Evolutionary conservation across 1,140 invertebrate genomes (phyloP), one percentile per base, ranked within the genome.

Genomic region (Drosophila pseudoobscura): DNA sequence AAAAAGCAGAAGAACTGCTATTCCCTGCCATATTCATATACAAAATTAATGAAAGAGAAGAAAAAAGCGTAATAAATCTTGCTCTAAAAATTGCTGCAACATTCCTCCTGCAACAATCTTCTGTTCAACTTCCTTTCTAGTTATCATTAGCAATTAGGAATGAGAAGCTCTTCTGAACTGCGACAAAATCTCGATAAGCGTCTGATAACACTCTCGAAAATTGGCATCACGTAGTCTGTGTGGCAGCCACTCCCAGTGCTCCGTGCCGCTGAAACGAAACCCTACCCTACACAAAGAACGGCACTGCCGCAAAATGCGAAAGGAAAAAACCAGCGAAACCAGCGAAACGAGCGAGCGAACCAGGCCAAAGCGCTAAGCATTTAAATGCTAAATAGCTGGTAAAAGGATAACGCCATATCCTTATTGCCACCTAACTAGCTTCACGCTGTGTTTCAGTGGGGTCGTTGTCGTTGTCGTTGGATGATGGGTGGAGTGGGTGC

Each of bases 331-430:
- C 41, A n/a, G n/a, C 26, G 53, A 39, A 39, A 39, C 24, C 24
- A 31, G 31, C 35, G 35, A 53, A 46, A 63, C 41, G 55, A 41
- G 44, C 44, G 66, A 77, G 68, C 73, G 61, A 75, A 85, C 26
- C 74, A 47, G 53, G 78, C 63, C 66, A 63, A 68, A 75, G 75
- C 78, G 72, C 66, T 66, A 73, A 76, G 62, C 78, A 87, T 88
- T 83, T 87, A 88, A 88, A 87, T 87, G 83, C 83, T 87, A 87
- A 87, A 87, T 76, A 87, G 83, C 83, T 87, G 78, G 83, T 83
- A 88, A 88, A 87, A 83, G 83, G 83, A 88, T 83, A 88, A 88
- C 74, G 83, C 69, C 63, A 82, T 78, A 85, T 80, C 78, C 82
- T 78, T 80, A 85, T 80, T 84, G 80, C 80, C 77, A 59, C 56